phyloP scores from a whole-genome alignment of 2,113 vertebrate species.

The Onychostoma macrolepis region DNA sequence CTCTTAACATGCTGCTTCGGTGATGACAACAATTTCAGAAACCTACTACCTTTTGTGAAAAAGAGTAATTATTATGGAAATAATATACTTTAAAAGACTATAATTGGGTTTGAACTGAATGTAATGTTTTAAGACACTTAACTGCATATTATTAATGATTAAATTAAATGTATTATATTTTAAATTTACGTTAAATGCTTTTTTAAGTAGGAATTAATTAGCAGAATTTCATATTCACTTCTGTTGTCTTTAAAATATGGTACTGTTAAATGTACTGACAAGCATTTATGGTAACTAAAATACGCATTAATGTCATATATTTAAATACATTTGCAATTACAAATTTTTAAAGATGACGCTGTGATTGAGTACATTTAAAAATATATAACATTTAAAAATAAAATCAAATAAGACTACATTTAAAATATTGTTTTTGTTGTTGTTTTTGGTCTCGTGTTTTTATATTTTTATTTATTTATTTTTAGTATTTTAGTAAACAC shows the following conservation, averaged over 20 bases:
- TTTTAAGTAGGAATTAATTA: too few relatives aligned
- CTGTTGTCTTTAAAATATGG: not conserved
- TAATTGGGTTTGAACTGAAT: not conserved
- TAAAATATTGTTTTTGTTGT: not conserved
- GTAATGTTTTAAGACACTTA: not conserved
- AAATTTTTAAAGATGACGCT: not conserved
- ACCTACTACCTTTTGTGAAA: not conserved
- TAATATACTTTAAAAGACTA: too few relatives aligned
- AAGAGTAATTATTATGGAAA: too few relatives aligned
- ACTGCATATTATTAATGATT: not conserved
- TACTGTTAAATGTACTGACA: not conserved
- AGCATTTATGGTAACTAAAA: too few relatives aligned
- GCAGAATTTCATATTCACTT: not conserved
- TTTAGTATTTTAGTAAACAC: not conserved
- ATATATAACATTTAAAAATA: not conserved
- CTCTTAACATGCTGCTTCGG: not conserved
- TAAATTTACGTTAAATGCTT: not conserved
- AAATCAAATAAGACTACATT: not conserved
- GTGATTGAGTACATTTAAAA: not conserved
- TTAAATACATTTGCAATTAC: not conserved
- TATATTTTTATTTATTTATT: too few relatives aligned
- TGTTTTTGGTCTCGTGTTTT: too few relatives aligned
- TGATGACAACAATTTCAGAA: not conserved
- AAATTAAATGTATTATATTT: not conserved
- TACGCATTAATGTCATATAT: not conserved